phyloP scores from a whole-genome alignment of 2,888 invertebrate genomes.

The Tipula unca region DNA sequence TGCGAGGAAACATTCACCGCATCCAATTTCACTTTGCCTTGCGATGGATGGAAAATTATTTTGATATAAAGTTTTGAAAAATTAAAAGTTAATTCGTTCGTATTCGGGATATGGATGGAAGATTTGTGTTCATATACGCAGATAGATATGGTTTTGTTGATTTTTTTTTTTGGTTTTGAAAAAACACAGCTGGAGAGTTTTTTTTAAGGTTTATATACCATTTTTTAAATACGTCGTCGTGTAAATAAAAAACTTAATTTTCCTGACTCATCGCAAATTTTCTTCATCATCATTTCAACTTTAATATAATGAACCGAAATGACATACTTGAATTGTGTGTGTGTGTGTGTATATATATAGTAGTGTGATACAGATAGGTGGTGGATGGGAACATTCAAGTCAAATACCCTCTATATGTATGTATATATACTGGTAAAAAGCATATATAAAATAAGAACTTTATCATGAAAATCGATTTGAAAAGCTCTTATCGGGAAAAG shows the following conservation, averaged over 20 bases:
- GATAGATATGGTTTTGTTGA: background rate
- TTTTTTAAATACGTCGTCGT: too few relatives aligned
- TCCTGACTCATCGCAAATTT: background rate
- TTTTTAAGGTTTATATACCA: too few relatives aligned
- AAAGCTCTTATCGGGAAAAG: background rate
- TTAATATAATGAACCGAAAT: background rate
- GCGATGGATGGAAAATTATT: background rate
- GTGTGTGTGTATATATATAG: too few relatives aligned
- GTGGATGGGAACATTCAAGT: background rate
- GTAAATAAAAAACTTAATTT: background rate
- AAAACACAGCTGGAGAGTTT: background rate
- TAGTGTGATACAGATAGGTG: too few relatives aligned
- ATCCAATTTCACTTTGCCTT: too few relatives aligned
- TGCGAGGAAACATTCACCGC: too few relatives aligned
- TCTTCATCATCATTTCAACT: background rate
- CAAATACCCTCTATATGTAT: background rate
- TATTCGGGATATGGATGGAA: background rate
- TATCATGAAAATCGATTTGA: background rate
- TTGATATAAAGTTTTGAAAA: background rate
- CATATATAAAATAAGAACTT: background rate
- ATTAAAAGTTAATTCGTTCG: background rate
- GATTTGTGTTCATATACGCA: background rate
- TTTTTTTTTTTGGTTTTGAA: too few relatives aligned
- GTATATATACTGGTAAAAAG: background rate
- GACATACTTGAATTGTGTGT: background rate